These are phyloP conservation scores for Cataglyphis livida DNA, from an alignment of 2,888 invertebrate genomes.

Conservation along the genomic window DNA sequence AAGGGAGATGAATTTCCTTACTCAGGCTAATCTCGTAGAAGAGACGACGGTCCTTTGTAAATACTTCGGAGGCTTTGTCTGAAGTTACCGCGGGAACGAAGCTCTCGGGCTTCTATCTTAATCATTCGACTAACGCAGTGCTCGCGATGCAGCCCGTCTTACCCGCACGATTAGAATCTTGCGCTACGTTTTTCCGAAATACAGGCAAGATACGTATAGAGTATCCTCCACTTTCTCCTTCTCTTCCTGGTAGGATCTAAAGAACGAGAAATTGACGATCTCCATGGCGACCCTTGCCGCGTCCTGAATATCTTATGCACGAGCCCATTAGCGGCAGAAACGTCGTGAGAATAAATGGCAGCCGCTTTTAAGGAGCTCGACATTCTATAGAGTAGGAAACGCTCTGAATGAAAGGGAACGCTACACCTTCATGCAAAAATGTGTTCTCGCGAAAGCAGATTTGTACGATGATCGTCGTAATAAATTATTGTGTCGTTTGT, in stretches of 20 bases:
- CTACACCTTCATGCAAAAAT: slow-evolving; percentile 26
- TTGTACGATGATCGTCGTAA: slow-evolving; percentile 31
- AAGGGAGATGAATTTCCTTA: slow-evolving; percentile 47
- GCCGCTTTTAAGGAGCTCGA: slow-evolving; percentile 49
- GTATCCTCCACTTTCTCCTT: neutral
- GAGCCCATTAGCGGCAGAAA: slow-evolving; percentile 52
- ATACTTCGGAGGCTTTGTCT: slow-evolving; percentile 66
- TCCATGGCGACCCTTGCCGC: slow-evolving; percentile 38
- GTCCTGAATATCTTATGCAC: slow-evolving; percentile 55
- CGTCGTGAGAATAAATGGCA: slow-evolving; percentile 54
- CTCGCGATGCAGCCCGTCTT: slow-evolving; percentile 51
- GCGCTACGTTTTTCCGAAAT: slow-evolving; percentile 42
- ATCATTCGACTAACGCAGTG: slow-evolving; percentile 66
- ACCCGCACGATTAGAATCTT: slow-evolving; percentile 57
- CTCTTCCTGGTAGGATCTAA: slow-evolving; percentile 17
- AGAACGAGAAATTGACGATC: slow-evolving; percentile 56
- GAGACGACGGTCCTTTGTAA: slow-evolving; percentile 56
- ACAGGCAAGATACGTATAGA: slow-evolving; percentile 3
- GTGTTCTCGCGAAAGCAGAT: slow-evolving; percentile 23
- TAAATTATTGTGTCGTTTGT: slow-evolving; percentile 40
- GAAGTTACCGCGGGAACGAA: slow-evolving; percentile 67
- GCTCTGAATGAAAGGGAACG: slow-evolving; percentile 45
- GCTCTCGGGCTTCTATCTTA: slow-evolving; percentile 64
- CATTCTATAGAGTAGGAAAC: slow-evolving; percentile 41
- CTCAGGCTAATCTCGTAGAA: slow-evolving; percentile 53